phyloP scores from a whole-genome alignment of 2,888 invertebrate genomes.

The Lapara coniferarum region DNA sequence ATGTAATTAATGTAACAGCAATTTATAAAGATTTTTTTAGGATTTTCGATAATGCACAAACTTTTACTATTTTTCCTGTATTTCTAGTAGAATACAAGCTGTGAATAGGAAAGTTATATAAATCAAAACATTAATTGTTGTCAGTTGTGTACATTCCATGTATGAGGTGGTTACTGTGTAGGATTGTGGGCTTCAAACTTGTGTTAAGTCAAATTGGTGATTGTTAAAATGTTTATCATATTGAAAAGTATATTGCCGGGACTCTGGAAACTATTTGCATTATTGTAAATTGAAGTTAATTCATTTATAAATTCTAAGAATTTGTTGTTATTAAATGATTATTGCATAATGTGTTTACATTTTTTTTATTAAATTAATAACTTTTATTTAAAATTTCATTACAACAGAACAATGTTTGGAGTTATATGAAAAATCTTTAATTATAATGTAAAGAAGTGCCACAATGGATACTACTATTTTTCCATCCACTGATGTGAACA shows the following conservation, averaged over 20 bases:
- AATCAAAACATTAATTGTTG: background rate
- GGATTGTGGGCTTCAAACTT: conserved; percentile 4
- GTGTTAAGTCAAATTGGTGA: background rate
- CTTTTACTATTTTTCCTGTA: conserved; percentile 20
- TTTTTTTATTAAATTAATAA: background rate
- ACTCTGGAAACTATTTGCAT: conserved; percentile 11
- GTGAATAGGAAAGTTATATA: conserved; percentile 1
- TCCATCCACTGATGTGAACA: background rate
- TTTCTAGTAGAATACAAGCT: conserved; percentile 13
- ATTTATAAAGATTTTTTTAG: conserved; percentile 2
- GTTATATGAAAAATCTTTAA: background rate
- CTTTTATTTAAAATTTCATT: background rate
- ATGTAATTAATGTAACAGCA: background rate
- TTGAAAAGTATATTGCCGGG: background rate
- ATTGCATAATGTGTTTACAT: conserved; percentile 27
- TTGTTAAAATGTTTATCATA: conserved; percentile 11
- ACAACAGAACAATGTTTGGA: background rate
- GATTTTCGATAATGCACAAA: conserved; percentile 14
- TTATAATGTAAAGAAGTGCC: background rate
- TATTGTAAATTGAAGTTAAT: conserved; percentile 36
- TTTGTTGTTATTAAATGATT: conserved; percentile 66
- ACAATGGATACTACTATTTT: background rate
- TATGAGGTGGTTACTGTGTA: conserved; percentile 10
- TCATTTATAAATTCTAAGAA: conserved; percentile 61
- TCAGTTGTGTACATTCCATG: conserved; percentile 10